Base-by-base conservation (phyloP, 2,797 vertebrate species). In the Sphenopsis melanotis region DNA sequence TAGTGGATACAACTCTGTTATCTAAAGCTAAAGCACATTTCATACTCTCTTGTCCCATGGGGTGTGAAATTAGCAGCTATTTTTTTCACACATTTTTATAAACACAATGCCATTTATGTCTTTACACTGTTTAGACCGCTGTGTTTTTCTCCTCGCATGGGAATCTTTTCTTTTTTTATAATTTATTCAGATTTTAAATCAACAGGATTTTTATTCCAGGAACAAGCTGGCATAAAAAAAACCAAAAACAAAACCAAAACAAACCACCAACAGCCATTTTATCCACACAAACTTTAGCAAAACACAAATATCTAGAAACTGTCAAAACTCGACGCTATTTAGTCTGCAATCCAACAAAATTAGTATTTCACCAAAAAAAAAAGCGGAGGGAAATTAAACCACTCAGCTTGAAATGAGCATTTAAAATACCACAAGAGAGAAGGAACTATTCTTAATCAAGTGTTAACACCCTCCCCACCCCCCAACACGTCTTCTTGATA, bases 21-120 rank as follows among this genome's bases (percentile, higher is more conserved):
- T 98, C 98, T 98, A 96, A 98, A 97, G 96, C 97, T 91, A 95
- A 97, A 97, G 97, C 97, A 97, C 97, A 97, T 97, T 98, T 96
- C 71, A 32, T 96, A 90, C 95, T 95, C 77, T 87, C 94, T 91
- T 95, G 84, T 98, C 98, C 97, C 98, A 95, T 16, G 97, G 97
- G 98, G 94, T 97, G 96, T 97, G 97, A 98, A 98, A 98, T 98
- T 98, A 98, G 97, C 97, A 96, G 97, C 97, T 97, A 98, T 97
- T 98, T 98, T 98, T 97, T 97, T 97, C 95, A 96, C 95, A 96
- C 93, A 97, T 97, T 97, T 98, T 97, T 96, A 96, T 94, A 95
- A 97, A 96, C 96, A 98, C 97, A 98, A 98, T 97, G 87, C 86
- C 96, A 97, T 97, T 97, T 98, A 96, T 97, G 97, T 98, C 97